These are phyloP conservation scores for Drosophila kepulauana DNA, from an alignment of 1,140 invertebrate genomes.

Conservation along the genomic window DNA sequence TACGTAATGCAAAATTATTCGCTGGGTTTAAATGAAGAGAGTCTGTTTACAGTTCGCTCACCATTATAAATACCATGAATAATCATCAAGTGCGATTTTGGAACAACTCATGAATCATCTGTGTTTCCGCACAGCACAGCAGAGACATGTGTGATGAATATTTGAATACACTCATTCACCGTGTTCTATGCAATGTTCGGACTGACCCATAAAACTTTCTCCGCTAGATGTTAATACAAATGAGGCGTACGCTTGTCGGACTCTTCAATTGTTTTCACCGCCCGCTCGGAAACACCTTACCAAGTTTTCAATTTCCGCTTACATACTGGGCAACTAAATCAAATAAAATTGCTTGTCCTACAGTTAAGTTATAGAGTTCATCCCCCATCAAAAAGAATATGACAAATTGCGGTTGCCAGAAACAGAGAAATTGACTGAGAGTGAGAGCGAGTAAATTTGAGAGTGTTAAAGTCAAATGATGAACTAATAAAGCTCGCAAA, in stretches of 20 bases:
- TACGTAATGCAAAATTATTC: constrained; percentile 21
- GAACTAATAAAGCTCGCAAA: constrained; percentile 71
- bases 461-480: constrained; percentile 64
- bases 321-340: constrained; percentile 50
- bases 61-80: constrained; percentile 39
- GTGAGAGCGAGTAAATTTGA: neutral
- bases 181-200: constrained; percentile 21
- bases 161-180: constrained; percentile 18
- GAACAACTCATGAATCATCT: constrained; percentile 62
- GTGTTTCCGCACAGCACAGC: neutral
- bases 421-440: neutral
- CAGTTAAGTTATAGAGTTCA: constrained; percentile 14
- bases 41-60: constrained; percentile 21
- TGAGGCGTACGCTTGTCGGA: constrained; percentile 37
- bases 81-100: constrained; percentile 51
- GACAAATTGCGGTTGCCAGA: constrained; percentile 58
- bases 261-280: constrained; percentile 31
- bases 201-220: constrained; percentile 54
- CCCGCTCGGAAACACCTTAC: neutral
- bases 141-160: constrained; percentile 33
- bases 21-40: neutral
- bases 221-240: constrained; percentile 45
- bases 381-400: constrained; percentile 25
- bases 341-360: constrained; percentile 58
- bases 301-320: constrained; percentile 37